Base-by-base conservation (phyloP, 1,140 invertebrate genomes). In the Marisa cornuarietis region DNA sequence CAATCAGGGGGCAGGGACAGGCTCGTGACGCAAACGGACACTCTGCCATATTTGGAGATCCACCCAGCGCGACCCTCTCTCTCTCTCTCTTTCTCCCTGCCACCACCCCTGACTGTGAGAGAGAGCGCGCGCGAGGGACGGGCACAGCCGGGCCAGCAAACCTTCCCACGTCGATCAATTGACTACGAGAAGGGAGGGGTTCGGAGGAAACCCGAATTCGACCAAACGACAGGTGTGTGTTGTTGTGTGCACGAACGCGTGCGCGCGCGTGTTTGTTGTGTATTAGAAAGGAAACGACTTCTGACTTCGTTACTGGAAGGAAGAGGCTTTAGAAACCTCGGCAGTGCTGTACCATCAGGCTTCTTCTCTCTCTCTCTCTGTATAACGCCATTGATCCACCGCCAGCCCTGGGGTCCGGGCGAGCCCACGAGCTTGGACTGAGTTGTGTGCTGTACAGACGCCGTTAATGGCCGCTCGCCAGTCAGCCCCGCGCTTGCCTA, bases 1-100 rank as follows among this genome's bases (percentile, higher is more conserved):
- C 65, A 68, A 68, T 68, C 65, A 68, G 65, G 65, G 31, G 65
- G 65, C 65, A 68, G 65, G 65, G 65, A 68, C 65, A 68, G 26
- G 65, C 65, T 31, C 65, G 65, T 68, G 65, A 68, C 65, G 65
- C 65, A 68, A 31, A 31, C 65, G 65, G 65, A 68, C 65, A 68
- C 65, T 68, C 10, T 68, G 65, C 65, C 65, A 68, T 68, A 68
- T 68, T 68, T 68, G 65, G 65, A 18, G 65, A 68, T 68, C 65
- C 65, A 68, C 65, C 65, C 65, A 68, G 22, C 22, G n/a, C n/a
- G 65, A 31, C 65, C 65, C 65, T 22, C 54, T 58, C 54, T 58
- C 54, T 58, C 8, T 58, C 54, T 58, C 54, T 18, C 54, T 8
- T 1, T 58, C 1, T 1, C 4, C 16, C 65, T 8, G 1, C 65